Evolutionary conservation across 2,888 invertebrate species (phyloP), one percentile per base, ranked within the genome.

Genomic region (Isoperla grammatica): DNA sequence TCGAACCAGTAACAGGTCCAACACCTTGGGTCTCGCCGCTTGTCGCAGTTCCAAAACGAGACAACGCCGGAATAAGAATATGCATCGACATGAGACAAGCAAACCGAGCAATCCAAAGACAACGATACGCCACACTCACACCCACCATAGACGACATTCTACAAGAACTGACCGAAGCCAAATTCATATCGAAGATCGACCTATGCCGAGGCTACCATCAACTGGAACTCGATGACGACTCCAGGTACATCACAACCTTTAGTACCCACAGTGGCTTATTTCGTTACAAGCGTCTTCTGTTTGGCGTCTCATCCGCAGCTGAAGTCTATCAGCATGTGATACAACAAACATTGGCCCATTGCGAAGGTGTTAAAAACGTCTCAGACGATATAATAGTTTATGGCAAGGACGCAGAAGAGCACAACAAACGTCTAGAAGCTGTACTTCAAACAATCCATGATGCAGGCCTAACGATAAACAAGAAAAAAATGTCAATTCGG

Each of bases 91-190:
- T 55, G 43, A 20, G 45, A 3, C 3, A 40, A 1, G 35, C 50
- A 11, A 50, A 50, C 35, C 4, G 5, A n/a, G 50, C 29, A 6
- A 50, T 50, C 5, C n/a, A 29, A 50, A 29, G 35, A 35, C 13
- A 37, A 11, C n/a, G 50, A 4, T 23, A 43, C 15, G 13, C 23
- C 8, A n/a, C n/a, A n/a, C n/a, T n/a, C n/a, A 43, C 45, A 17
- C 56, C 56, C 11, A 55, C 56, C 6, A n/a, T 23, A 1, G 56
- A 55, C 5, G 56, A 55, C 42, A 40, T 55, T 5, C 12, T 55
- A n/a, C 9, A 40, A 4, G 20, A 22, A n/a, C 45, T 55, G 1
- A 55, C 39, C 29, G 56, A 40, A 1, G 40, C 43, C 6, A 2
- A 13, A 15, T 12, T 40, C 11, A 40, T 55, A 13, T 43, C 56